Base-by-base conservation (phyloP, 1,140 invertebrate species). In the Alviniconcha marisindica region DNA sequence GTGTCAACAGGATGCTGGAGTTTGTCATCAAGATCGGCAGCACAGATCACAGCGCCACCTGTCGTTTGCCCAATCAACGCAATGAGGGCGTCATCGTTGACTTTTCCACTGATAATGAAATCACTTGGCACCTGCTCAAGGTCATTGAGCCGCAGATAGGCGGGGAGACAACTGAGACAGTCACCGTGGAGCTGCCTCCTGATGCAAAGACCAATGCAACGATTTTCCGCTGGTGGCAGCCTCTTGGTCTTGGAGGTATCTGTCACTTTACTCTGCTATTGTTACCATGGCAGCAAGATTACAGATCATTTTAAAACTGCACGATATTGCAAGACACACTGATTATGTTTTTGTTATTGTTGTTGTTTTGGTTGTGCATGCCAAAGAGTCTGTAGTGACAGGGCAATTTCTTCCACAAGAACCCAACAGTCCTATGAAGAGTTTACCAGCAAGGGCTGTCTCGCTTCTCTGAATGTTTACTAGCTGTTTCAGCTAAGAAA, bases 161-260 rank as follows among this genome's bases (percentile, higher is more conserved):
- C 48, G 91, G 90, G 63, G 80, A 85, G 4, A 87, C 88, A 51
- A 88, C 89, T 48, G 89, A 92, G 73, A 83, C 89, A 21, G 87
- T 93, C 2, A 87, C 88, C 15, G 74, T 94, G 2, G 86, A 89
- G 4, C 82, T 94, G 24, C 93, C 93, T 12, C 63, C 85, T 10
- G 90, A 86, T 38, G 92, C 94, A 14, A 93, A 92, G 81, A 91
- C 91, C 7, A 84, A 89, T 10, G 80, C 80, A 5, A 94, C 93
- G 2, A 90, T 90, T 38, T 93, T 94, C 78, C 89, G 93, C 66
- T 94, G 92, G 91, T 93, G 93, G 93, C 94, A 94, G 84, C 91
- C 90, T 38, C 85, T 92, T 44, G 88, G 88, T 51, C 89, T 87
- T 86, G 92, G 88, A 89, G 91, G 90, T 91, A 85, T 51, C 80